A percentile compares a stretch with the other conserved stretches of the same genome.
Conservation (phyloP, 2,888 invertebrate genomes). For the Cyclophora albipunctata region DNA sequence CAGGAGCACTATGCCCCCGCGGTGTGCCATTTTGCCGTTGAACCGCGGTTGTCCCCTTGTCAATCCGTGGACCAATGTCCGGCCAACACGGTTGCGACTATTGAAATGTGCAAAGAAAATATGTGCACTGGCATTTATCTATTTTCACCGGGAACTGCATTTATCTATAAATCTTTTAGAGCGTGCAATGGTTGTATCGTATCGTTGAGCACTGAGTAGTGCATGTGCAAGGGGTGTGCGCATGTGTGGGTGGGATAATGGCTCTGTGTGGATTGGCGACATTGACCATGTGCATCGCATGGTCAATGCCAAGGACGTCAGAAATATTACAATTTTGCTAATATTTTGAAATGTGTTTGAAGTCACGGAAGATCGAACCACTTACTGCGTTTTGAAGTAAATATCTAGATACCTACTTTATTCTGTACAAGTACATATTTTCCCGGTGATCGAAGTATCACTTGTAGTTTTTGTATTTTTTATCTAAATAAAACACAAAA, state of each 20-base stretch:
- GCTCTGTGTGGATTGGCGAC: slow-evolving; percentile 27
- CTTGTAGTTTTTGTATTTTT: too few relatives aligned
- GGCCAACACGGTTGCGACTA: slow-evolving; percentile 58
- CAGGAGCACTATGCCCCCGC: slow-evolving; percentile 53
- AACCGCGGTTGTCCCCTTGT: slow-evolving; percentile 40
- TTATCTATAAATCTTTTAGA: slow-evolving; percentile 76
- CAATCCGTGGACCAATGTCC: slow-evolving; percentile 49
- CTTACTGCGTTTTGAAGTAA: slow-evolving; percentile 24
- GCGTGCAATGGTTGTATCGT: slow-evolving; percentile 75
- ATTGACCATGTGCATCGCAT: slow-evolving; percentile 33
- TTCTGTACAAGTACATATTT: neutral
- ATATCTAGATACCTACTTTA: slow-evolving; percentile 5
- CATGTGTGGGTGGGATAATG: slow-evolving; percentile 37
- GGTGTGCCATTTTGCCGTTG: slow-evolving; percentile 58
- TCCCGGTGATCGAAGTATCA: neutral
- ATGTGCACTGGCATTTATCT: slow-evolving; percentile 72
- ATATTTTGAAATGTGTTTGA: slow-evolving; percentile 19
- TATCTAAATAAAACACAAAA: too few relatives aligned
- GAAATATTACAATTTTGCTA: too few relatives aligned
- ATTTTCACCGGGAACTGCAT: slow-evolving; percentile 75
- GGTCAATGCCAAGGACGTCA: slow-evolving; percentile 49
- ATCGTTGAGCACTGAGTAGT: slow-evolving; percentile 67
- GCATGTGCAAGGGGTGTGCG: slow-evolving; percentile 31
- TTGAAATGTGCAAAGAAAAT: slow-evolving; percentile 69
- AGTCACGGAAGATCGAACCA: too few relatives aligned